Conservation (phyloP, 1,140 invertebrate species). For the Lordiphosa mommai region DNA sequence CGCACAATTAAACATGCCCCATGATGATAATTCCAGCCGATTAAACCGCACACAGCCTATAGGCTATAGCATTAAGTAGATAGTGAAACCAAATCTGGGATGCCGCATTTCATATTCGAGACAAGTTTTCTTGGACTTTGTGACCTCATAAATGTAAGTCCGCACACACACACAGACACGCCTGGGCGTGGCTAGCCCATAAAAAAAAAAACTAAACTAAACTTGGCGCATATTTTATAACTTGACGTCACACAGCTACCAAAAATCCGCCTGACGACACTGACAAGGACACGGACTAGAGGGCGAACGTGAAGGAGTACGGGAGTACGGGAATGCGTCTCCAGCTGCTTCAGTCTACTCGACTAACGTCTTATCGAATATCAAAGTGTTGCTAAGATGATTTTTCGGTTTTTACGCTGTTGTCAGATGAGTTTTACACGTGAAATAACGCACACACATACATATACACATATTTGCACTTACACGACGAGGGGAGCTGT, state of each 20-base stretch:
- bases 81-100: not conserved
- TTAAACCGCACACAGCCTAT: conserved; percentile 16
- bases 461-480: not conserved
- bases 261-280: conserved; percentile 40
- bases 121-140: too few species aligned
- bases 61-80: not conserved
- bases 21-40: conserved; percentile 49
- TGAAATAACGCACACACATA: conserved; percentile 30
- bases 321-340: not conserved
- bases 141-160: too few species aligned
- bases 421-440: conserved; percentile 49
- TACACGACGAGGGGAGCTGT: too few species aligned
- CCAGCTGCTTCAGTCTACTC: conserved; percentile 2
- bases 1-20: conserved; percentile 50
- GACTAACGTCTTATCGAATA: conserved; percentile 61
- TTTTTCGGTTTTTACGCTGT: conserved; percentile 42
- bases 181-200: conserved; percentile 40
- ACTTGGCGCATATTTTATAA: conserved; percentile 70
- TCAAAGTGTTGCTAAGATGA: conserved; percentile 70
- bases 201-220: conserved; percentile 26
- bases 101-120: not conserved
- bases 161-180: not conserved
- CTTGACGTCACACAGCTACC: conserved; percentile 55
- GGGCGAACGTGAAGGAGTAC: not conserved
- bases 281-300: conserved; percentile 18